Conservation (phyloP, 2,888 invertebrate species). For the Imbricaverruca yamaguchii region DNA sequence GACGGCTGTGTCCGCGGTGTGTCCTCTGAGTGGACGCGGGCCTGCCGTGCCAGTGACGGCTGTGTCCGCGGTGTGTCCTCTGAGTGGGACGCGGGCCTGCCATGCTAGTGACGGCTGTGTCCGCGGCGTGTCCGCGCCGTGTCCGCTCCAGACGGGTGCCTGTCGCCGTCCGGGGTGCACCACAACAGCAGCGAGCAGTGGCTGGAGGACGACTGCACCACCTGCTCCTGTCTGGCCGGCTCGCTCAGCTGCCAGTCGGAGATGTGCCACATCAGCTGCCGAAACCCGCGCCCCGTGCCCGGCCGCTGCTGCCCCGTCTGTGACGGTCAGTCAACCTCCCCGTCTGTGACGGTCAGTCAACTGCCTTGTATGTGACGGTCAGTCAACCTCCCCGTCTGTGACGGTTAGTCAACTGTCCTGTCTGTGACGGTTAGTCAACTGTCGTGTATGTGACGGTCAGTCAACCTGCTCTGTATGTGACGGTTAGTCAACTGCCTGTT, state of each 20-base stretch:
- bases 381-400: too few relatives aligned
- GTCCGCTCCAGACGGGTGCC: conserved; percentile 35
- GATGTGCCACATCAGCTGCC: conserved; percentile 25
- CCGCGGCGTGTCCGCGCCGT: not conserved
- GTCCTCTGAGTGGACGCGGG: too few relatives aligned
- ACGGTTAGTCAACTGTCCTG: too few relatives aligned
- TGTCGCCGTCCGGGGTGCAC: conserved; percentile 37
- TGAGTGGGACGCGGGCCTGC: too few relatives aligned
- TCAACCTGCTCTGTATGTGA: too few relatives aligned
- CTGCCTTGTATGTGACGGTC: too few relatives aligned
- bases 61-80: too few relatives aligned
- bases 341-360: conserved; percentile 26
- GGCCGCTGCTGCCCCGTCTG: conserved; percentile 29
- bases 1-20: too few relatives aligned
- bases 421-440: too few relatives aligned
- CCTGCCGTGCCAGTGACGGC: too few relatives aligned
- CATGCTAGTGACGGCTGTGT: not conserved
- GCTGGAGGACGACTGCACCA: conserved; percentile 43
- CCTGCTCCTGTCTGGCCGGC: conserved; percentile 47
- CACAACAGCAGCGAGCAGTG: conserved; percentile 38
- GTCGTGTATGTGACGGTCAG: too few relatives aligned
- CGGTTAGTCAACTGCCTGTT: too few relatives aligned
- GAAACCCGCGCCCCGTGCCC: conserved; percentile 24
- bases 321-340: conserved; percentile 25
- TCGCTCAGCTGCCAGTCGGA: conserved; percentile 32